Base-by-base conservation (phyloP, 2,797 vertebrate species). In the Argyrosomus regius region DNA sequence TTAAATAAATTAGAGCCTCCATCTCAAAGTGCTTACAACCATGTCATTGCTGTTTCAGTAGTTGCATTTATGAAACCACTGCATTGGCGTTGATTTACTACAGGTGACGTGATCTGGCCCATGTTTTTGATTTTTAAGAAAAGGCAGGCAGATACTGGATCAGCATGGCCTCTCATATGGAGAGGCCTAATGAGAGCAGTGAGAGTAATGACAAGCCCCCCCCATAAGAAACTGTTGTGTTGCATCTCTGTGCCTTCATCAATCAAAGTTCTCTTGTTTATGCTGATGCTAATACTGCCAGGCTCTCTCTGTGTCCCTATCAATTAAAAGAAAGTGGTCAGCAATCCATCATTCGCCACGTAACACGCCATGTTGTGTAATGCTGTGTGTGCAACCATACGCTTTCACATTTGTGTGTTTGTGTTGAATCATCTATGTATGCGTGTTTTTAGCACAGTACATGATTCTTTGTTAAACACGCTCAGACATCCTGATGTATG, bases 261-360 rank as follows among this genome's bases (percentile, higher is more conserved):
- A 91, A 85, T 92, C 89, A 93, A 71, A 68, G 43, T 71, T 62
- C 60, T 82, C 75, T 77, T 91, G 89, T 88, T 93, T 87, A 88
- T 85, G 78, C 80, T 75, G 83, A 89, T 93, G 87, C 71, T 85
- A 78, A 92, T 84, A 53, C 82, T 78, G 86, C 83, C 87, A 84
- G 75, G 64, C 76, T 89, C 87, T 68, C 86, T 89, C 78, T 79
- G 80, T 81, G 78, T 90, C 81, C 85, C 82, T 89, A 90, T 93
- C 89, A 94, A 90, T 93, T 95, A 93, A 88, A 88, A 83, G 64
- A 63, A 91, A 90, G 81, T 86, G 82, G 59, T 84, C 66, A 81
- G 90, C 77, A 75, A 93, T 91, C 89, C 88, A 94, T 95, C 92
- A 93, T 86, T 60, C 65, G 80, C 59, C 74, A 62, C 77, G 75